Conservation (phyloP, 2,888 invertebrate species). For the Clepsis dumicolana region DNA sequence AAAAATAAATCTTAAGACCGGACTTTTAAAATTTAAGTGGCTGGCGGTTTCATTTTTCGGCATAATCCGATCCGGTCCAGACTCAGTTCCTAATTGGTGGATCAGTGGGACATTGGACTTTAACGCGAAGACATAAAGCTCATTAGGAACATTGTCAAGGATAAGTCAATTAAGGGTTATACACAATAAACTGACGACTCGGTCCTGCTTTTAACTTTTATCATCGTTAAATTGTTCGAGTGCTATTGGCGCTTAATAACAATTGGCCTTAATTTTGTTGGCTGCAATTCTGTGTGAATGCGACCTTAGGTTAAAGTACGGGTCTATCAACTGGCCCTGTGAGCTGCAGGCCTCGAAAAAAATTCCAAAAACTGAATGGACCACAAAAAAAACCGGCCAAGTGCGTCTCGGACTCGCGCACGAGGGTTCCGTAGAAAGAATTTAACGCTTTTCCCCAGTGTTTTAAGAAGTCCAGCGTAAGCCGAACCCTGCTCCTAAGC, state of each 20-base stretch:
- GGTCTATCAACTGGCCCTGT: no score
- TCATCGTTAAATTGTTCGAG: slow-evolving; percentile 48
- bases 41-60: slow-evolving; percentile 40
- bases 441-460: no score
- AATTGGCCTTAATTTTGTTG: slow-evolving; percentile 32
- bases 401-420: no score
- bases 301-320: no score
- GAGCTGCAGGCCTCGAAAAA: no score
- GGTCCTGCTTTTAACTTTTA: slow-evolving; percentile 51
- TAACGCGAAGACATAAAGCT: slow-evolving; percentile 45
- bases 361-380: no score
- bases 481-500: no score
- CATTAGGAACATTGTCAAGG: slow-evolving; percentile 16
- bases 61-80: slow-evolving; percentile 62
- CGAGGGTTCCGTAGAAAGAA: no score
- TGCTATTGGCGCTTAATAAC: slow-evolving; percentile 39
- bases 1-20: not conserved
- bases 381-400: no score
- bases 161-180: slow-evolving; percentile 30
- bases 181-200: slow-evolving; percentile 55
- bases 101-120: slow-evolving; percentile 46
- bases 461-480: no score
- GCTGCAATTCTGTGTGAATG: slow-evolving; percentile 13
- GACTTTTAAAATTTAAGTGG: not conserved
- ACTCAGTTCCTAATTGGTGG: slow-evolving; percentile 65